phyloP scores from a whole-genome alignment of 2,797 vertebrate species.

The Mormyrops attenuatus region DNA sequence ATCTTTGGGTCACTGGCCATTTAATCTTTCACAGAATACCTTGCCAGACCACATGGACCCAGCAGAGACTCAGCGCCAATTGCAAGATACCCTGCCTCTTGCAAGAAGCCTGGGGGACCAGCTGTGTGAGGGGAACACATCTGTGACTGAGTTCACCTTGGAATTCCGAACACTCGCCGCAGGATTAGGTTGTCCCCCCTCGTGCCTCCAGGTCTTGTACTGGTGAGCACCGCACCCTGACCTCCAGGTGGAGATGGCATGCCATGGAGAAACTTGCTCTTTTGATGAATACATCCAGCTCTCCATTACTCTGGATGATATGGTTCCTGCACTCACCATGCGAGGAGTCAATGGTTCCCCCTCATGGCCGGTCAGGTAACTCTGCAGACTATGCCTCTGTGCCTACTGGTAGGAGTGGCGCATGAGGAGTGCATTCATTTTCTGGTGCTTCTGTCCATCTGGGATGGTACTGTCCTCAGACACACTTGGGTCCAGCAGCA shows the following conservation, averaged over 20 bases:
- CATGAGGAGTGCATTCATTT: background rate
- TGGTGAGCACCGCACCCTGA: background rate
- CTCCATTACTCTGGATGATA: background rate
- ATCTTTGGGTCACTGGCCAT: background rate
- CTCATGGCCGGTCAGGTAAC: background rate
- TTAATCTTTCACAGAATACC: background rate
- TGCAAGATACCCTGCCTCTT: background rate
- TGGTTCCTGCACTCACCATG: background rate
- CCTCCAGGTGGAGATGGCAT: background rate
- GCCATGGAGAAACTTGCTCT: background rate
- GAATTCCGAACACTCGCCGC: background rate
- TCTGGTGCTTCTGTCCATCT: background rate
- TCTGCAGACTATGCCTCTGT: background rate
- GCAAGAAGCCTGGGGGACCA: background rate
- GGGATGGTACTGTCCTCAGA: background rate
- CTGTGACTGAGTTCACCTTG: background rate
- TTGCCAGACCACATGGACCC: background rate
- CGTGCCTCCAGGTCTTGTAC: background rate
- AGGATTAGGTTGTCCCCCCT: background rate
- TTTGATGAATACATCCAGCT: background rate
- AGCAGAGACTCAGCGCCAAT: background rate
- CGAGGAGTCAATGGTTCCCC: background rate
- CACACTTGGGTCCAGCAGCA: background rate
- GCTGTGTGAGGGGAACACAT: background rate
- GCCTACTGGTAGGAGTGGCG: background rate